These are phyloP conservation scores for Lontra canadensis DNA, from an alignment of 2,113 vertebrate genomes.

Conservation along the genomic window DNA sequence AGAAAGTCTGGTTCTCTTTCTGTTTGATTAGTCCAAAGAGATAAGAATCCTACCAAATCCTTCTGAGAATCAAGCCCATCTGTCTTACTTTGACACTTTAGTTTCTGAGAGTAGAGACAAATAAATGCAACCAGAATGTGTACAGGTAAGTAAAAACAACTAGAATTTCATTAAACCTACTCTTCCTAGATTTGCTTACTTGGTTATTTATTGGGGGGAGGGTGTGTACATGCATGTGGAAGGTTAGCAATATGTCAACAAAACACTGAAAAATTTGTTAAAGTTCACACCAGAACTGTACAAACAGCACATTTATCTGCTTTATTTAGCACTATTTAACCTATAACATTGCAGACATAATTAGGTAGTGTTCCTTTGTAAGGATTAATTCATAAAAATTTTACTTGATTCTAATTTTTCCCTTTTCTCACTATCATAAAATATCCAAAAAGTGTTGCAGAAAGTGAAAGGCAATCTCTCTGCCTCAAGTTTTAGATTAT, in stretches of 20 bases:
- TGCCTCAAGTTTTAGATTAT: not conserved
- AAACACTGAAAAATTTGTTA: not conserved
- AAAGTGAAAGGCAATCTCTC: not conserved
- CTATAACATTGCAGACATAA: not conserved
- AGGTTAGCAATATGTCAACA: not conserved
- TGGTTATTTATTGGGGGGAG: not conserved
- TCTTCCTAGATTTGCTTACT: not conserved
- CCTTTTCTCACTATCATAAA: not conserved
- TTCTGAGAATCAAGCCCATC: not conserved
- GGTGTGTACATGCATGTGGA: not conserved
- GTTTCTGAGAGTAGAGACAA: conserved; percentile 15
- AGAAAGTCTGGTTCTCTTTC: not conserved
- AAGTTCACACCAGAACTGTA: not conserved
- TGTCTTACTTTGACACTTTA: not conserved
- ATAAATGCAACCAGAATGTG: not conserved
- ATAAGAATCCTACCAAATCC: not conserved
- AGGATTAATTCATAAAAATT: not conserved
- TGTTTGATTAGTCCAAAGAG: not conserved
- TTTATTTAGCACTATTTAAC: not conserved
- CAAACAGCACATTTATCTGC: not conserved
- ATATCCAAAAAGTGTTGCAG: not conserved
- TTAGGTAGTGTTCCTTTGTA: not conserved
- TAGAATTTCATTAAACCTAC: not conserved
- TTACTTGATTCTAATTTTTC: not conserved
- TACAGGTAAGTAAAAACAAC: not conserved